Percentiles rank a stretch among this genome's conserved stretches.
These are phyloP conservation scores for Conistra vaccinii DNA, from an alignment of 2,888 invertebrate genomes.

Conservation along the genomic window DNA sequence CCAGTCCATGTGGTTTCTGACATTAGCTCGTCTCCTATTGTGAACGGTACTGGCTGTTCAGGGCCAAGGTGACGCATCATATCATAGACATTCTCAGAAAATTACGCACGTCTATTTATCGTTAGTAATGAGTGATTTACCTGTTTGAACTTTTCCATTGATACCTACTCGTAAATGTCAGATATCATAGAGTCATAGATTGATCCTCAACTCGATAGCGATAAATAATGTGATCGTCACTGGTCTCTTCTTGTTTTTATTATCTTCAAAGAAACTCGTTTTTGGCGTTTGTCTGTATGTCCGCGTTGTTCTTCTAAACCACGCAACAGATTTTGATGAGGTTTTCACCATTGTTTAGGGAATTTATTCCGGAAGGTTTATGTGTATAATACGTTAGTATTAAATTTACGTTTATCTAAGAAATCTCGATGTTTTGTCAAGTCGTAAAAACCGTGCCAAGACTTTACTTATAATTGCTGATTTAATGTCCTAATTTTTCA, in stretches of 20 bases:
- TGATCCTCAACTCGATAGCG: neutral
- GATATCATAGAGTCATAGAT: neutral
- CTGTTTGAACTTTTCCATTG: slow-evolving; percentile 17
- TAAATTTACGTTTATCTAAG: too few relatives aligned
- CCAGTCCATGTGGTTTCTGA: slow-evolving; percentile 1
- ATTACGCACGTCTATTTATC: neutral
- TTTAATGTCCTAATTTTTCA: neutral
- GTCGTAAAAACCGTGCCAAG: too few relatives aligned
- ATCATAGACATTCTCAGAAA: slow-evolving; percentile 12
- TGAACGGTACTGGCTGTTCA: slow-evolving; percentile 26
- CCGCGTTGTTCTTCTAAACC: too few relatives aligned
- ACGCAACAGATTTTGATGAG: too few relatives aligned
- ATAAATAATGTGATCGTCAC: neutral
- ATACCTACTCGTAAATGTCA: neutral
- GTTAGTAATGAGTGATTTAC: slow-evolving; percentile 21
- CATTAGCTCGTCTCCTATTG: slow-evolving; percentile 2
- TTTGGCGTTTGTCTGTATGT: too few relatives aligned
- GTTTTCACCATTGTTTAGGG: too few relatives aligned
- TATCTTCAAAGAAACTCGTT: too few relatives aligned
- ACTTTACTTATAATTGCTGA: neutral
- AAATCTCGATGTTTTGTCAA: too few relatives aligned
- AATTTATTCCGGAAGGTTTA: too few relatives aligned
- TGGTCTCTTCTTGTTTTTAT: neutral
- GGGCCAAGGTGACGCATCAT: slow-evolving; percentile 12
- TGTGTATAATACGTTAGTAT: too few relatives aligned